Evolutionary conservation across 2,888 invertebrate species (phyloP), one percentile per base, ranked within the genome.

Genomic region (Nephrocerus scutellatus): DNA sequence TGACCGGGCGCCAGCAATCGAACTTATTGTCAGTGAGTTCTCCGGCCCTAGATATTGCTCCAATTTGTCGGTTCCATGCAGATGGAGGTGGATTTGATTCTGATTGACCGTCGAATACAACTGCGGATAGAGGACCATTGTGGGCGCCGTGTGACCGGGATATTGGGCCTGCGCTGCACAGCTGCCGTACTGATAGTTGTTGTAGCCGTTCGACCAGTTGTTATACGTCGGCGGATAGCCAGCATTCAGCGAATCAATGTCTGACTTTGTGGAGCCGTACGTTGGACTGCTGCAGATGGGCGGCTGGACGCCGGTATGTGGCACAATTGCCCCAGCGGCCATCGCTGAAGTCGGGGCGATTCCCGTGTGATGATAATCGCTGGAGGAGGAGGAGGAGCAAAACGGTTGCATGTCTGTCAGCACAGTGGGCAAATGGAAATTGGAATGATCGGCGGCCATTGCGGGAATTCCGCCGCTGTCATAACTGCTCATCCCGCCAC

Each of bases 91-190:
- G 44, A 87, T 86, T 72, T 87, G 85, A 64, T 86, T 87, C 66
- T 87, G 86, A 62, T 87, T 87, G 36, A 87, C 85, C 16, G 86
- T 86, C 26, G 86, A 85, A 63, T 85, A 84, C 1, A 86, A 70
- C 55, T 84, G 84, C 0, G 86, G 86, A 56, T 77, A 79, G 1
- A 86, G 74, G 14, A 87, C 79, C 78, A 86, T 81, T 3, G 81
- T 75, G 3, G 76, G 70, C 0, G 80, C 54, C 4, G 61, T 52
- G 19, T 65, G 66, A 5, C 59, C 57, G 8, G 61, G 52, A 31
- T 55, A 57, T 32, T 59, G 61, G 14, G 58, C 51, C 28, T 63
- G 62, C 2, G 62, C 55, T 10, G 65, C 47, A 76, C 66, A 65
- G 46, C 60, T 63, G 30, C 62, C 63, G 70, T 85, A 84, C 57